Percentiles rank a stretch among this genome's conserved stretches.
These are phyloP conservation scores for Phrynocephalus guinanensis DNA, from an alignment of 2,797 vertebrate genomes.

Conservation along the genomic window DNA sequence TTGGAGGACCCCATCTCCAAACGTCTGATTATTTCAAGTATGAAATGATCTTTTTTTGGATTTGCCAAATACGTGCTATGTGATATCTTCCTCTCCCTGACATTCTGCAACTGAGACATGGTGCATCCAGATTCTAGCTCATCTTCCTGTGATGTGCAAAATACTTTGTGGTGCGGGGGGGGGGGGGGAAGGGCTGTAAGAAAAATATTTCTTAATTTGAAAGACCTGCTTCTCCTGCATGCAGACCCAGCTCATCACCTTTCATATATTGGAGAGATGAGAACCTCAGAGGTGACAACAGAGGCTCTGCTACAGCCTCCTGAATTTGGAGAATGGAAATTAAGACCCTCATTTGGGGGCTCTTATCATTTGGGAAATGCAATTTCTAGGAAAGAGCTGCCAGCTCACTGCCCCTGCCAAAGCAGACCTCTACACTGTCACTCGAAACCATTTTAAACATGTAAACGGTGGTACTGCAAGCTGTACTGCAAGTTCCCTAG, in stretches of 20 bases:
- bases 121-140: not conserved
- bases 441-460: conserved; percentile 23
- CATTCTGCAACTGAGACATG: not conserved
- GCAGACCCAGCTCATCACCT: not conserved
- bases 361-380: not conserved
- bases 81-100: conserved; percentile 26
- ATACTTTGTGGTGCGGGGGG: not conserved
- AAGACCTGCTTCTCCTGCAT: too few relatives aligned
- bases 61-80: conserved; percentile 17
- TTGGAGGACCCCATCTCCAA: not conserved
- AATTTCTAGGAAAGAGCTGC: conserved; percentile 25
- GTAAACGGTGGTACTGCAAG: not conserved
- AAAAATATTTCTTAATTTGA: not conserved
- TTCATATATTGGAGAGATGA: not conserved
- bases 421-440: not conserved
- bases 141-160: not conserved
- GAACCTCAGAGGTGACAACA: not conserved
- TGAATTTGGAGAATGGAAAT: not conserved
- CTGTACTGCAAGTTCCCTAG: not conserved
- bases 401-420: conserved; percentile 12
- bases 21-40: not conserved
- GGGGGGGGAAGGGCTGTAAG: too few relatives aligned
- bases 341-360: conserved; percentile 9
- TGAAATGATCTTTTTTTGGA: not conserved
- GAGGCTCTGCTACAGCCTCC: not conserved